These are phyloP conservation scores for Callyntrura guangdongensis DNA, from an alignment of 2,888 invertebrate species.

Conservation along the genomic window DNA sequence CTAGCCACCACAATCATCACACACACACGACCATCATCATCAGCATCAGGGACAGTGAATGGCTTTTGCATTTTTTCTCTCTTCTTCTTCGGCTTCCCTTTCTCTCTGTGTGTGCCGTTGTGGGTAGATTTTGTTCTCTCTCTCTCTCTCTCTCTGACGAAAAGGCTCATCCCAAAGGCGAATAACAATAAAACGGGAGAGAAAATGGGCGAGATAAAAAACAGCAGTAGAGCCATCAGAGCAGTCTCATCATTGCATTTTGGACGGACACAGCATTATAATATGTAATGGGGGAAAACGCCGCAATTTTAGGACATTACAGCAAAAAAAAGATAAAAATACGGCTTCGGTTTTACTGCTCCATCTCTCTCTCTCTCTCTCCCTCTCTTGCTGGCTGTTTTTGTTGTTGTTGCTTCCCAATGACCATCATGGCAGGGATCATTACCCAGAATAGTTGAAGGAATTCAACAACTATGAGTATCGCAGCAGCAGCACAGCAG, in stretches of 20 bases:
- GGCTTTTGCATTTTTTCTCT: conserved; percentile 6
- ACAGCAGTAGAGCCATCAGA: background rate
- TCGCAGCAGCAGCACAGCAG: background rate
- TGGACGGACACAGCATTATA: conserved; percentile 20
- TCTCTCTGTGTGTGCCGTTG: background rate
- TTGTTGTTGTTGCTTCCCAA: background rate
- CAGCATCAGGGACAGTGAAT: background rate
- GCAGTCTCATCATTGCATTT: too few species aligned
- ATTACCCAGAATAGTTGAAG: conserved; percentile 24
- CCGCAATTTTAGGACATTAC: background rate
- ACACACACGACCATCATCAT: background rate
- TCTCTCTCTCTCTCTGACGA: background rate
- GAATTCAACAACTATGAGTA: background rate
- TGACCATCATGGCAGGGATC: conserved; percentile 30
- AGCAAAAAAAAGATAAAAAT: background rate
- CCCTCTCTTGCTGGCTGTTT: background rate
- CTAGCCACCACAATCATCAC: background rate
- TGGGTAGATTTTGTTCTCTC: too few species aligned
- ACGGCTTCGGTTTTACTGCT: background rate
- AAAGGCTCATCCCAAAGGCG: background rate
- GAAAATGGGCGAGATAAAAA: conserved; percentile 18
- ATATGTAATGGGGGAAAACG: conserved; percentile 18
- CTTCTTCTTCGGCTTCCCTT: background rate
- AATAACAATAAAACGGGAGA: conserved; percentile 23
- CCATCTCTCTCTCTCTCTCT: too few species aligned